Percentiles rank a stretch among this genome's conserved stretches.
Conservation (phyloP, 2,797 vertebrate genomes). For the Peromyscus aztecus region DNA sequence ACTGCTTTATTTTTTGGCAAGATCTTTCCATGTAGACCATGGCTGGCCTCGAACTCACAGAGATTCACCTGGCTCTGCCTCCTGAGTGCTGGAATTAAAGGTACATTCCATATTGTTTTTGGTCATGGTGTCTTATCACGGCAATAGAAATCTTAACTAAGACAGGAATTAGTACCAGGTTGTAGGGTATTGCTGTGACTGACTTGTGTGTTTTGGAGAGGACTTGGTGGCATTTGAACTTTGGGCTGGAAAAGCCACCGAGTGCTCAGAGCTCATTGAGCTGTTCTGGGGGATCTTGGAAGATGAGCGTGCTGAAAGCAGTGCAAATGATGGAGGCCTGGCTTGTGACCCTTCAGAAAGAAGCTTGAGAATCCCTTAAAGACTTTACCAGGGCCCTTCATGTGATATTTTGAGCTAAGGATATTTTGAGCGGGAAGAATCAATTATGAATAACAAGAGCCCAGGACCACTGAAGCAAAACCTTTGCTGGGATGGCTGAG, state of each 20-base stretch:
- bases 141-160: neutral
- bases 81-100: neutral
- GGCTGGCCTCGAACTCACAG: neutral
- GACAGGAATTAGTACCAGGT: neutral
- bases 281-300: neutral
- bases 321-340: neutral
- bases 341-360: neutral
- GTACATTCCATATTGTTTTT: neutral
- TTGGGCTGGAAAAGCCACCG: neutral
- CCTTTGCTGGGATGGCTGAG: neutral
- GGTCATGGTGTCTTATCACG: neutral
- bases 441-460: neutral
- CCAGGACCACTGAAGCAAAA: neutral
- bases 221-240: neutral
- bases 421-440: neutral
- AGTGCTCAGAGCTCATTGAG: neutral
- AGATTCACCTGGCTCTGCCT: neutral
- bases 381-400: neutral
- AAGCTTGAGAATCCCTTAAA: neutral
- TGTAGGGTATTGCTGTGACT: neutral
- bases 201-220: neutral
- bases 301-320: neutral
- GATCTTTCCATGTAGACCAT: neutral
- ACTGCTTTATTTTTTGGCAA: neutral
- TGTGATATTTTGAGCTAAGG: neutral